Conservation (phyloP, 2,888 invertebrate genomes). For the Metopia argyrocephala region DNA sequence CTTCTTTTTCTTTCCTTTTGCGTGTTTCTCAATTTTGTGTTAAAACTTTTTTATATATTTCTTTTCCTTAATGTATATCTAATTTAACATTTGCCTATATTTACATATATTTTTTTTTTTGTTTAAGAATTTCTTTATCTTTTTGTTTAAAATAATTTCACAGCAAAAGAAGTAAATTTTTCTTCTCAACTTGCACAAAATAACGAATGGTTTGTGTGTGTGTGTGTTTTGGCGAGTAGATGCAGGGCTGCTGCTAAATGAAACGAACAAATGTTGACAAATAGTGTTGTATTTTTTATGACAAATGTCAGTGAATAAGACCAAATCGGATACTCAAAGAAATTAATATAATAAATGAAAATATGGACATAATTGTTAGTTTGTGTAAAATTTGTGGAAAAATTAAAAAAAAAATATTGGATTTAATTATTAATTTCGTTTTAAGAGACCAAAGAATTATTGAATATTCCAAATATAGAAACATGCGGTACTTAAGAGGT, state of each 20-base stretch:
- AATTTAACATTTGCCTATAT: conserved; percentile 12
- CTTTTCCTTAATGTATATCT: not conserved
- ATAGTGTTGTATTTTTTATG: conserved; percentile 43
- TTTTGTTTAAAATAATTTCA: conserved; percentile 40
- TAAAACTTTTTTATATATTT: not conserved
- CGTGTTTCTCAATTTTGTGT: not conserved
- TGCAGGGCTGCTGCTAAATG: conserved; percentile 34
- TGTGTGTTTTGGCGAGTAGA: conserved; percentile 34
- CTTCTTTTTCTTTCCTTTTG: not conserved
- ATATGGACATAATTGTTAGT: too few species aligned
- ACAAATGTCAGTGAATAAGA: conserved; percentile 15
- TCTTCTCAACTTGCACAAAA: conserved; percentile 36
- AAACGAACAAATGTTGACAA: conserved; percentile 27
- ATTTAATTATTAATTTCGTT: too few species aligned
- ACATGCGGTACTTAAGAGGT: too few species aligned
- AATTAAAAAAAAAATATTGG: too few species aligned
- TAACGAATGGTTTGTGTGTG: conserved; percentile 39
- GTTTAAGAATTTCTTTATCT: conserved; percentile 5
- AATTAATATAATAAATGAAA: not conserved
- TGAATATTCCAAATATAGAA: too few species aligned
- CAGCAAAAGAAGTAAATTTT: conserved; percentile 32
- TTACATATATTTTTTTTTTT: conserved; percentile 32
- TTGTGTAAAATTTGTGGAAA: too few species aligned
- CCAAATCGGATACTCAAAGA: not conserved
- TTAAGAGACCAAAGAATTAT: too few species aligned